Evolutionary conservation across 2,888 invertebrate species (phyloP).

Genomic region (Chrysotoxum bicinctum): DNA sequence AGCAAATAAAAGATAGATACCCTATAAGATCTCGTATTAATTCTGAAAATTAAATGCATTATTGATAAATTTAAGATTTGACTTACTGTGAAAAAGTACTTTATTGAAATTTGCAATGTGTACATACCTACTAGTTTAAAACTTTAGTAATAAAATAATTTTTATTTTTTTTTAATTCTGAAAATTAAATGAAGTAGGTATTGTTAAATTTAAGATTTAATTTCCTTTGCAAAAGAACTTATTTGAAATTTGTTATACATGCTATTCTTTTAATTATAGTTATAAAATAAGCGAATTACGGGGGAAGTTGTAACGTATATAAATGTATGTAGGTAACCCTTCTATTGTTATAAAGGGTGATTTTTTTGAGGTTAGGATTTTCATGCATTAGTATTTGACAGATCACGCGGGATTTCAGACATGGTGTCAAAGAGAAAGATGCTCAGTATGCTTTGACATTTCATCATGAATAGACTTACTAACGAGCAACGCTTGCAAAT

Average conservation of each 20-base stretch:
- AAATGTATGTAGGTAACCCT: background rate
- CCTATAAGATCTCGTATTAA: constrained; percentile 12
- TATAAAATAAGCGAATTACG: constrained; percentile 16
- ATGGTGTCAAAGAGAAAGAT: too few relatives aligned
- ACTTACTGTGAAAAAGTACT: background rate
- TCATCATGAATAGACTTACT: too few relatives aligned
- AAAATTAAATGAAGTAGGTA: background rate
- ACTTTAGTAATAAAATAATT: too few relatives aligned
- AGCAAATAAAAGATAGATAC: background rate
- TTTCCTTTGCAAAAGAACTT: background rate
- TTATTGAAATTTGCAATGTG: too few relatives aligned
- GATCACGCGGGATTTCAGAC: too few relatives aligned
- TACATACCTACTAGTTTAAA: too few relatives aligned
- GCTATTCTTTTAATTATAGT: too few relatives aligned
- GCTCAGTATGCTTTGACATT: too few relatives aligned
- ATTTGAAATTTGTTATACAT: background rate
- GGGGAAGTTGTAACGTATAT: background rate
- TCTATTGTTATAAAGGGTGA: too few relatives aligned
- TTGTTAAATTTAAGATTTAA: background rate
- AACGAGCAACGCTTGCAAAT: too few relatives aligned
- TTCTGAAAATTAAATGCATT: background rate
- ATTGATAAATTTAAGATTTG: background rate
- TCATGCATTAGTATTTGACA: too few relatives aligned
- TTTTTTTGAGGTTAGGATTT: too few relatives aligned
- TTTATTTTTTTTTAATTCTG: background rate